Conservation (phyloP, 2,888 invertebrate genomes). For the Pseudococcus viburni region DNA sequence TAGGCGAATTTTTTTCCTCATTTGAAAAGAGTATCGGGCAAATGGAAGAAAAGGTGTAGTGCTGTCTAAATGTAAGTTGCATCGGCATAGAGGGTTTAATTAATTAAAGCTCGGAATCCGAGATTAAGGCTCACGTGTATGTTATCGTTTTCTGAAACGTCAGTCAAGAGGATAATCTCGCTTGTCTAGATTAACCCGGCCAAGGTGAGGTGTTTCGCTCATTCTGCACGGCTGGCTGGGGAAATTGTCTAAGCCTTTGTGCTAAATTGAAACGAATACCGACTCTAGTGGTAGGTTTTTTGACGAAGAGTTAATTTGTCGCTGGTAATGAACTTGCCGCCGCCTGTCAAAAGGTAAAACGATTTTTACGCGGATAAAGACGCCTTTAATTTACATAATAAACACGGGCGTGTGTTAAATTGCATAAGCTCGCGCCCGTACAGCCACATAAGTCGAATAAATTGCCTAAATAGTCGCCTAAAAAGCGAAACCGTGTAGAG, state of each 20-base stretch:
- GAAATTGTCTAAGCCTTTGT: background rate
- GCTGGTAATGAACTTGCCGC: background rate
- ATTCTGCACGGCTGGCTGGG: background rate
- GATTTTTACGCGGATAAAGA: constrained; percentile 11
- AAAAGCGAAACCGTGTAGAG: background rate
- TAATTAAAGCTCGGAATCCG: background rate
- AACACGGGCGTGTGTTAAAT: background rate
- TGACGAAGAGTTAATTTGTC: constrained; percentile 19
- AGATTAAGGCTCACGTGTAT: background rate
- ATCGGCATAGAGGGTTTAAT: background rate
- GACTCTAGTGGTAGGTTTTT: background rate
- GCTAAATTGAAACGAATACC: background rate
- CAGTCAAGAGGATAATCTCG: constrained; percentile 14
- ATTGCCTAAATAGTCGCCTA: constrained; percentile 27
- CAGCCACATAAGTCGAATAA: constrained; percentile 1
- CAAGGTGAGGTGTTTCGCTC: background rate
- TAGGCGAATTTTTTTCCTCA: background rate
- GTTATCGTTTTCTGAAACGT: background rate
- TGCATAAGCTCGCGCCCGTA: background rate
- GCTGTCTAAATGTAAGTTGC: background rate
- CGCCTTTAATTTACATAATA: constrained; percentile 15
- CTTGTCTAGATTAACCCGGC: background rate
- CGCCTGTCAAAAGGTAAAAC: background rate
- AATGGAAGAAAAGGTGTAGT: background rate
- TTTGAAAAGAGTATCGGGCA: background rate